Conservation (phyloP, 2,888 invertebrate species). For the Aplocera efformata region DNA sequence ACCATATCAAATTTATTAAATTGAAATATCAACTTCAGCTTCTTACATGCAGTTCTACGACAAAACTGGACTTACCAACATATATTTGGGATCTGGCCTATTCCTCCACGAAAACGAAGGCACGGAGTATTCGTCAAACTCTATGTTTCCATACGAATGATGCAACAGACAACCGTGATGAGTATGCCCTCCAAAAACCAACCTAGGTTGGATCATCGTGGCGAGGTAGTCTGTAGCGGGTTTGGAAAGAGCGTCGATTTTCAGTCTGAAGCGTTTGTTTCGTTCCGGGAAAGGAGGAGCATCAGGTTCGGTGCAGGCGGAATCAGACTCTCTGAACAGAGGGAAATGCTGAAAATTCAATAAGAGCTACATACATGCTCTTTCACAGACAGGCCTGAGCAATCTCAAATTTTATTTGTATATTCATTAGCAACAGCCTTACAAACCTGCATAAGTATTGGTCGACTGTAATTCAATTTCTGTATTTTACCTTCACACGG, state of each 20-base stretch:
- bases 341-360: slow-evolving; percentile 92
- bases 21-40: no score
- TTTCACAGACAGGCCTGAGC: no score
- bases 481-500: slow-evolving; percentile 51
- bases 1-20: no score
- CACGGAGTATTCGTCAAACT: slow-evolving; percentile 88
- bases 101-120: slow-evolving; percentile 99
- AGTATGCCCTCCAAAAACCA: slow-evolving; percentile 93
- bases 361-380: no score
- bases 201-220: slow-evolving; percentile 84
- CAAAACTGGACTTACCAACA: slow-evolving; percentile 84
- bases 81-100: slow-evolving; percentile 92
- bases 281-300: slow-evolving; percentile 86
- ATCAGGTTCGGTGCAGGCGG: slow-evolving; percentile 89
- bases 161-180: slow-evolving; percentile 91
- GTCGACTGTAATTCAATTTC: slow-evolving; percentile 83
- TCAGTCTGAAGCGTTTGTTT: slow-evolving; percentile 86
- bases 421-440: slow-evolving; percentile 8
- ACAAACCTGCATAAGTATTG: slow-evolving; percentile 92
- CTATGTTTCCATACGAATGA: slow-evolving; percentile 57
- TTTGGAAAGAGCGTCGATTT: slow-evolving; percentile 93
- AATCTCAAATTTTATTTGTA: neutral
- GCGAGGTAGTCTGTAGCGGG: slow-evolving; percentile 86
- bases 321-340: slow-evolving; percentile 91
- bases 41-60: no score